A percentile compares a stretch with the other conserved stretches of the same genome.
These are phyloP conservation scores for Kryphioiulus occultus DNA, from an alignment of 2,888 invertebrate genomes.

Conservation along the genomic window DNA sequence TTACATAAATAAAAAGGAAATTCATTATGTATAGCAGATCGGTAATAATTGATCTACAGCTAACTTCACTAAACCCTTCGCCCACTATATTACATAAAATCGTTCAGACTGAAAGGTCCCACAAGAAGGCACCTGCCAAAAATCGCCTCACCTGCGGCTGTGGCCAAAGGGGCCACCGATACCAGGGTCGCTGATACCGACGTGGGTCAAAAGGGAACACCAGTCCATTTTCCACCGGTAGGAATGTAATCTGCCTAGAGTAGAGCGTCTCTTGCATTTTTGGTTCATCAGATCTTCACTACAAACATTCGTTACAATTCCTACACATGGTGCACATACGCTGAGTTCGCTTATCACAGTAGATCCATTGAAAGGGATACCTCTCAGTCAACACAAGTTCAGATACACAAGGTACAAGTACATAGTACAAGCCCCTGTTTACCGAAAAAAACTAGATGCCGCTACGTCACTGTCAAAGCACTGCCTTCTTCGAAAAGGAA, in stretches of 20 bases:
- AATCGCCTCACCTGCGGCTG: conserved; percentile 46
- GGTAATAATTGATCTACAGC: no score
- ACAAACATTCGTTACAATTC: background rate
- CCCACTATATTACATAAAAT: no score
- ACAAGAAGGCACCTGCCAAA: background rate
- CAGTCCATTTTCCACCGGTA: conserved; percentile 49
- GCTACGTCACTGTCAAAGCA: background rate
- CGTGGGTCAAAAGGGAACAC: conserved; percentile 50
- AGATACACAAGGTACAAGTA: background rate
- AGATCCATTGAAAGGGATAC: background rate
- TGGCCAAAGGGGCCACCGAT: conserved; percentile 49
- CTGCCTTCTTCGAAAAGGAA: conserved; percentile 2
- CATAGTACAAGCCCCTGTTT: background rate
- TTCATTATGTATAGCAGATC: no score
- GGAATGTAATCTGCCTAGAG: conserved; percentile 48
- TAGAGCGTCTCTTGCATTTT: conserved; percentile 4
- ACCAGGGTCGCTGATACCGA: conserved; percentile 49
- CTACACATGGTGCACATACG: background rate
- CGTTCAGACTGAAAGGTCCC: background rate
- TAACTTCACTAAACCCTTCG: no score
- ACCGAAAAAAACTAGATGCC: background rate
- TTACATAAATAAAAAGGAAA: no score
- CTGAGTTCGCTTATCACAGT: background rate
- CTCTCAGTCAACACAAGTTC: background rate
- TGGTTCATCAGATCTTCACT: background rate